A percentile compares a stretch with the other conserved stretches of the same genome.
Conservation (phyloP, 1,140 invertebrate genomes). For the Bombus sibiricus region DNA sequence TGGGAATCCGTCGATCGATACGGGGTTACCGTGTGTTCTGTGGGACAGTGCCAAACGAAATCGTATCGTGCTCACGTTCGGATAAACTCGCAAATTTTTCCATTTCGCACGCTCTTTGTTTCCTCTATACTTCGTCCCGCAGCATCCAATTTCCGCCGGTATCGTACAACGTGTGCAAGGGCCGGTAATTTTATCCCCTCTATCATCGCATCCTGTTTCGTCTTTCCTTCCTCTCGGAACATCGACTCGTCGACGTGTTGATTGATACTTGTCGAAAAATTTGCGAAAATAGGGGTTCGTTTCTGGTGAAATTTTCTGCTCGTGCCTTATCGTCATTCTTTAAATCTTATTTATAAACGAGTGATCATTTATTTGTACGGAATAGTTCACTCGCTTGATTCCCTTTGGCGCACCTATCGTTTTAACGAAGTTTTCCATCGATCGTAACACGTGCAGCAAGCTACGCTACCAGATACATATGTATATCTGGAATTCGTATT, state of each 20-base stretch:
- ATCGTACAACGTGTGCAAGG: not conserved
- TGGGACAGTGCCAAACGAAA: conserved; percentile 39
- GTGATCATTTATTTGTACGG: not conserved
- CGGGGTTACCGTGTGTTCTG: not conserved
- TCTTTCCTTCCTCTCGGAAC: not conserved
- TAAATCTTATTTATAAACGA: too few relatives aligned
- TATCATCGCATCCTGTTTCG: not conserved
- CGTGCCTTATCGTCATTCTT: not conserved
- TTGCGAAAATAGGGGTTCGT: not conserved
- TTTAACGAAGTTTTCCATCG: conserved; percentile 17
- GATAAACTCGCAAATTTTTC: not conserved
- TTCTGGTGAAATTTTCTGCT: not conserved
- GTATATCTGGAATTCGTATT: too few relatives aligned
- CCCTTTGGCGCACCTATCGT: conserved; percentile 13
- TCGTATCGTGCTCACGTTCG: not conserved
- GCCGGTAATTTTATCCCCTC: not conserved
- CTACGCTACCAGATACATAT: not conserved
- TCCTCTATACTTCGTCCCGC: too few relatives aligned
- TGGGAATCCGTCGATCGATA: conserved; percentile 69
- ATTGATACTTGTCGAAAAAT: not conserved
- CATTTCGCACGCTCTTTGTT: not conserved
- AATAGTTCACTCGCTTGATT: not conserved
- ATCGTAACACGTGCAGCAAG: not conserved
- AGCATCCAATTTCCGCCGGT: not conserved
- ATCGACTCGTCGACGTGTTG: not conserved